A percentile compares a stretch with the other conserved stretches of the same genome.
phyloP scores from a whole-genome alignment of 2,888 invertebrate genomes.

The Omphaloscelis lunosa region DNA sequence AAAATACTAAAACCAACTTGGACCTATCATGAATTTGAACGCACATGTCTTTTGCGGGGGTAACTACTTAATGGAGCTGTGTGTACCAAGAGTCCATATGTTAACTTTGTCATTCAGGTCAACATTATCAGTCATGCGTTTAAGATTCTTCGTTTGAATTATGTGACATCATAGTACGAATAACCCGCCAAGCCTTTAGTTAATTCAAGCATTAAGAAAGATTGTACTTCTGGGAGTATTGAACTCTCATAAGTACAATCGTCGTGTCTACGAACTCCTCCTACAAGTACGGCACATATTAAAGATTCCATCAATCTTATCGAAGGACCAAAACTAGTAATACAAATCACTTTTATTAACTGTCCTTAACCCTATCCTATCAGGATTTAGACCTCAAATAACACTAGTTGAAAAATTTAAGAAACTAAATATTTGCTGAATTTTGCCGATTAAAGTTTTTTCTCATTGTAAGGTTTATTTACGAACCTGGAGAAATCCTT shows the following conservation, averaged over 20 bases:
- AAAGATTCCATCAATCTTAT: background rate
- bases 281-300: background rate
- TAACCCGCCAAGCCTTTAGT: too few species aligned
- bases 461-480: background rate
- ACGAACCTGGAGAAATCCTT: conserved; percentile 98
- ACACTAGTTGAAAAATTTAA: background rate
- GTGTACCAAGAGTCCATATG: too few species aligned
- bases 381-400: background rate
- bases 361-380: background rate
- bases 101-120: too few species aligned
- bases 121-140: background rate
- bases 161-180: background rate
- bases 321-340: background rate
- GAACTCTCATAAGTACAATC: too few species aligned
- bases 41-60: too few species aligned
- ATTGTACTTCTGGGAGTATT: background rate
- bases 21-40: too few species aligned
- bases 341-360: background rate
- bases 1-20: too few species aligned
- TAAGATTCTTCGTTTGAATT: background rate
- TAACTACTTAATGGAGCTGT: too few species aligned
- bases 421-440: background rate
- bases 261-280: background rate
- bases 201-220: background rate
- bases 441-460: background rate